Percentiles rank a stretch among this genome's conserved stretches.
These are phyloP conservation scores for Vanessa tameamea DNA, from an alignment of 1,140 invertebrate species.

Conservation along the genomic window DNA sequence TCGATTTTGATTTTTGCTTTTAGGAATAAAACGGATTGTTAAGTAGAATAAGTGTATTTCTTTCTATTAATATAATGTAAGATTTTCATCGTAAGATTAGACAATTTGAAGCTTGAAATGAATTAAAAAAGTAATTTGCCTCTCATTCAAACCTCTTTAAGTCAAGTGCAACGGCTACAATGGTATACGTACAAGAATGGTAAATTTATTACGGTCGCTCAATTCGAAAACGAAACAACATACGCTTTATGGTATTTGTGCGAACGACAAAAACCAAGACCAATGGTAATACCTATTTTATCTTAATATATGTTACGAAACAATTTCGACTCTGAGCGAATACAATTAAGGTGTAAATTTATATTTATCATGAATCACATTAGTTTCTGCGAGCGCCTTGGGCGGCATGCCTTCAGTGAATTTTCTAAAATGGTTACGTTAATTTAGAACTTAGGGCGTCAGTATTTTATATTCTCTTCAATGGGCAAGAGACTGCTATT, in stretches of 20 bases:
- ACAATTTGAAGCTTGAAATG: not conserved
- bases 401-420: constrained; percentile 62
- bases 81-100: not conserved
- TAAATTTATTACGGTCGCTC: constrained; percentile 70
- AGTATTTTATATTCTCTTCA: constrained; percentile 62
- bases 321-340: constrained; percentile 35
- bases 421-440: constrained; percentile 70
- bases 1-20: no score
- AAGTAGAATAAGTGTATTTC: no score
- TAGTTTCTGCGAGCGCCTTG: constrained; percentile 45
- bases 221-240: constrained; percentile 51
- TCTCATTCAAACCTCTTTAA: constrained; percentile 44
- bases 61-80: no score
- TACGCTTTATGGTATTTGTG: constrained; percentile 59
- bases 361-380: constrained; percentile 4
- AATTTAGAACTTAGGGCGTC: constrained; percentile 68
- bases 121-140: not conserved
- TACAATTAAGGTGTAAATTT: constrained; percentile 28
- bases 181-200: constrained; percentile 44
- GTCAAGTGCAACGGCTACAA: constrained; percentile 49
- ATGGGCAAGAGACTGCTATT: constrained; percentile 62
- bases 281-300: constrained; percentile 62
- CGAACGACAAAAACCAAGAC: constrained; percentile 55
- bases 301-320: constrained; percentile 19
- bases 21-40: no score